Conservation (phyloP, 2,113 vertebrate genomes). For the Solenodon paradoxus region DNA sequence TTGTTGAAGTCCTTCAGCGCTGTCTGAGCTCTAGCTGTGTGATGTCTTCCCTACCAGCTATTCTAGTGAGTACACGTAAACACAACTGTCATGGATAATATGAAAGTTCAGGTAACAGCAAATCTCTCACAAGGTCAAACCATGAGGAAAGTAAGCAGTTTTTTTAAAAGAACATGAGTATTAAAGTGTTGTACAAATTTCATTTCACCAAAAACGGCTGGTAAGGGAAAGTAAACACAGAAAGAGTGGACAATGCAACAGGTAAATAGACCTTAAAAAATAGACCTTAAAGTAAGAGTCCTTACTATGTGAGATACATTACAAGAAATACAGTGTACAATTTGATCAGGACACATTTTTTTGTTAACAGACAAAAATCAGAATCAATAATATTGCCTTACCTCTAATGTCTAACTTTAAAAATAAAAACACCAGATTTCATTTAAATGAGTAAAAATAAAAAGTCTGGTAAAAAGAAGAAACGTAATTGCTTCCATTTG, state of each 20-base stretch:
- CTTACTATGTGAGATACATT: background rate
- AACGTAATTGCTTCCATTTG: background rate
- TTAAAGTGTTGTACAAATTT: background rate
- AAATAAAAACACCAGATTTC: background rate
- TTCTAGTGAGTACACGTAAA: background rate
- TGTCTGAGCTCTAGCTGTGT: background rate
- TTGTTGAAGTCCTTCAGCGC: background rate
- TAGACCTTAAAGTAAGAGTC: too few species aligned
- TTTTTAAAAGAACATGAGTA: background rate
- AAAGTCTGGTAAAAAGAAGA: background rate
- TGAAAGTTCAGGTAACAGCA: background rate
- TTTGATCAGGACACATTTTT: background rate
- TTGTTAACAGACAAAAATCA: background rate
- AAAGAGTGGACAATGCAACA: too few species aligned
- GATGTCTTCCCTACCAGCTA: background rate
- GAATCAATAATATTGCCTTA: background rate
- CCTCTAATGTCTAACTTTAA: background rate
- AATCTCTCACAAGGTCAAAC: background rate
- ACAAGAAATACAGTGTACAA: background rate
- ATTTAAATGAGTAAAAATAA: background rate
- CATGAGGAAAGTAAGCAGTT: background rate
- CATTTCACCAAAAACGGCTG: background rate
- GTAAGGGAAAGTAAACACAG: background rate
- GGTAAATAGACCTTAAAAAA: background rate
- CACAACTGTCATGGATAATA: background rate